Base-by-base conservation (phyloP, 1,140 invertebrate species). In the Drosophila pseudoananassae region DNA sequence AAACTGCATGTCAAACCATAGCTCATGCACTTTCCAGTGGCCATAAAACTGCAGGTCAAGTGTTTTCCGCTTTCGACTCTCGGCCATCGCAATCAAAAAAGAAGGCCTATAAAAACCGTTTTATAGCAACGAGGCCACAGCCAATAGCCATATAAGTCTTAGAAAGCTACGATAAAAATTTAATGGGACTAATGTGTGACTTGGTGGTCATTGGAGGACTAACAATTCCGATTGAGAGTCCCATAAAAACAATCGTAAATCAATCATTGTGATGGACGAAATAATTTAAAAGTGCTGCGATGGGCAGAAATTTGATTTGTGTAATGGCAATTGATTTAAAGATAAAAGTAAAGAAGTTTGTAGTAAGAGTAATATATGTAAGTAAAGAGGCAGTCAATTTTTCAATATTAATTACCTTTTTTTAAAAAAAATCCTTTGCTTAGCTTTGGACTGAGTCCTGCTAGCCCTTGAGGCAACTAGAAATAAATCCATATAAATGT, bases 1-100 rank as follows among this genome's bases (percentile, higher is more conserved):
- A 61, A 74, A 80, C 68, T 81, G 82, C 81, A 87, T 87, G 77
- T 87, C 82, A 84, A 84, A 77, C 66, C 33, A 55, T 55, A 17
- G 25, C 56, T 51, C 47, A 43, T 55, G 55, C 38, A 46, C 20
- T 27, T 23, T 10, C 29, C 77, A 80, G 58, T 80, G 81, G 58
- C 76, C 25, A 69, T 80, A 75, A 84, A 84, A 85, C 81, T 80
- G 72, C 68, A 52, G 58, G 53, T 69, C 83, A 84, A 84, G 72
- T 76, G 58, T 43, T 68, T 66, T 43, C 53, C 58, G 50, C 71
- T 77, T 23, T 8, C 15, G 33, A 46, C 71, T 77, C 15, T 8
- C 15, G 33, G 65, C 63, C 68, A 69, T 69, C 82, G 65, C 63
- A 69, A 69, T 69, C 82, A 84, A 81, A 84, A 81, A 66, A 61